Base-by-base conservation (phyloP, 2,113 vertebrate species). In the Hippocampus zosterae region DNA sequence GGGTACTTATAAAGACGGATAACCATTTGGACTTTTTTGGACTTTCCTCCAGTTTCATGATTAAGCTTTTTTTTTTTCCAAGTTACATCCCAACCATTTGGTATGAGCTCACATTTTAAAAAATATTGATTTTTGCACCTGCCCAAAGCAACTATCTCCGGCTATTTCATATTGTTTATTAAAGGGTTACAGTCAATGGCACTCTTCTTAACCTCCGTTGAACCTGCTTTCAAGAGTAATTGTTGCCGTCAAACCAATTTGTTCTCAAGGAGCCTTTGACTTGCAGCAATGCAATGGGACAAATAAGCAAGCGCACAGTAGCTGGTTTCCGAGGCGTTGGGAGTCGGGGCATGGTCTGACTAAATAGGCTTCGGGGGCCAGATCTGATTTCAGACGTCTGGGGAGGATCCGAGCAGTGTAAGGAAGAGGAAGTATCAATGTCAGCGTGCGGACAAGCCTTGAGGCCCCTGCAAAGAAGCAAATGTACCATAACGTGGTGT, bases 381-480 rank as follows among this genome's bases (percentile, higher is more conserved):
- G 79, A 61, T 89, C 88, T 83, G 75, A 73, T 90, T 91, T 89
- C 88, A 74, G 79, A 81, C 90, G 84, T 72, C 65, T 86, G 40
- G 61, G 42, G 74, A 86, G 88, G 85, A 81, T 88, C 71, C 73
- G 84, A 75, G 76, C 83, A 71, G 88, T 78, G 65, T 55, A 77
- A 72, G 87, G 88, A 91, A 85, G 73, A 73, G 76, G 75, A 83
- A 91, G 85, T 91, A 88, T 88, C 82, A 85, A 72, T 91, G 87
- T 91, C 88, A 87, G 84, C 41, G 60, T 83, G 88, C 90, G 92
- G 83, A 81, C 74, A 67, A 80, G 52, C 13, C 27, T 52, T 33
- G 19, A 72, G 72, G 37, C 50, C 67, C 48, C 42, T 71, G 63
- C 23, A 73, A 57, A 71, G 69, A 68, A 64, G 18, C 3, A 13